A percentile compares a stretch with the other conserved stretches of the same genome.
These are phyloP conservation scores for Sminthurinus signatus DNA, from an alignment of 1,140 invertebrate genomes.

Conservation along the genomic window DNA sequence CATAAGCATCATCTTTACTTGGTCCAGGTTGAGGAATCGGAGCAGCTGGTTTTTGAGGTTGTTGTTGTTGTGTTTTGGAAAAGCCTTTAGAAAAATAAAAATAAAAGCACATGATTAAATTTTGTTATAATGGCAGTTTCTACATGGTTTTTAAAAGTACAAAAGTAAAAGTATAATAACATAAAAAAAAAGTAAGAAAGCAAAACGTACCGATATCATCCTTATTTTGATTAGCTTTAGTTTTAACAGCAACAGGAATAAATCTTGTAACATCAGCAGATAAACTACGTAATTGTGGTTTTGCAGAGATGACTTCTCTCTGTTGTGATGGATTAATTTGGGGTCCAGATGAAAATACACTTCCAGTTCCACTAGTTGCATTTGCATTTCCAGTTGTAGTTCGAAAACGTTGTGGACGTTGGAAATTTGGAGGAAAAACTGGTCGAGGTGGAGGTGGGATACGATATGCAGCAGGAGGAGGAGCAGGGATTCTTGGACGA, in stretches of 20 bases:
- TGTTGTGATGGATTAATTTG: constrained; percentile 57
- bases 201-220: constrained; percentile 61
- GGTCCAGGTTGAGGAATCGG: constrained; percentile 47
- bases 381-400: too few relatives aligned
- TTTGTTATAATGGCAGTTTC: too few relatives aligned
- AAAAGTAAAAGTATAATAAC: too few relatives aligned
- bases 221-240: constrained; percentile 56
- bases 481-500: constrained; percentile 45
- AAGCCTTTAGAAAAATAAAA: constrained; percentile 15
- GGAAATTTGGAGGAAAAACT: neutral
- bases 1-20: constrained; percentile 95
- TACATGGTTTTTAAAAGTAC: too few relatives aligned
- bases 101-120: constrained; percentile 47
- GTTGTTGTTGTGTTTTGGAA: constrained; percentile 23
- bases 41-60: constrained; percentile 14
- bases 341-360: constrained; percentile 73
- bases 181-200: too few relatives aligned
- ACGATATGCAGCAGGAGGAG: constrained; percentile 50
- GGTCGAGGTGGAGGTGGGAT: constrained; percentile 44
- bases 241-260: constrained; percentile 80
- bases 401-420: neutral
- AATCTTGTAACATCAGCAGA: constrained; percentile 93
- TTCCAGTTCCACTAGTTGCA: too few relatives aligned
- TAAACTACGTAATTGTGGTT: constrained; percentile 56
- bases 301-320: constrained; percentile 45